A percentile compares a stretch with the other conserved stretches of the same genome.
These are phyloP conservation scores for Hipparchia semele DNA, from an alignment of 2,888 invertebrate genomes.

Conservation along the genomic window DNA sequence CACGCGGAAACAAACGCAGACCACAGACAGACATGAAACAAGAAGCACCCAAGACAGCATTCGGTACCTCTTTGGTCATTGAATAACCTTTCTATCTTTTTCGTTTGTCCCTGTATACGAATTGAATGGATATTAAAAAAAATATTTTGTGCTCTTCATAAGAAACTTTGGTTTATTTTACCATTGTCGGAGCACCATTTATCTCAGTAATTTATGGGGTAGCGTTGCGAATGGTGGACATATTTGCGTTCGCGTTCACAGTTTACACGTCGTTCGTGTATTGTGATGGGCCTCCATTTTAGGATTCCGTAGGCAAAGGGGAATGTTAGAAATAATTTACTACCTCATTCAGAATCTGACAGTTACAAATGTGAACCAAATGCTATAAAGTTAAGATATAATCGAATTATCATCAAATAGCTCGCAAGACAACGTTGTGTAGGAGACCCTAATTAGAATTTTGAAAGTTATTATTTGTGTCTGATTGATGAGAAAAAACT, in stretches of 20 bases:
- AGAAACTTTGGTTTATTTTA: slow-evolving; percentile 76
- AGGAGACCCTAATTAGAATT: background rate
- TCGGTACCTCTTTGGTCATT: too few species aligned
- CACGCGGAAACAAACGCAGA: too few species aligned
- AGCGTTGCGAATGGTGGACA: slow-evolving; percentile 73
- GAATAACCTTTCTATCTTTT: background rate
- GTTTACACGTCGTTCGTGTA: slow-evolving; percentile 49
- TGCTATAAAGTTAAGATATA: background rate
- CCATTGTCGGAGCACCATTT: slow-evolving; percentile 79
- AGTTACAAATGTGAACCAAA: slow-evolving; percentile 12
- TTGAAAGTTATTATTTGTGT: too few species aligned
- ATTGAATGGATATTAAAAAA: slow-evolving; percentile 70
- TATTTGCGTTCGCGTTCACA: slow-evolving; percentile 62
- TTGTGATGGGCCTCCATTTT: slow-evolving; percentile 51
- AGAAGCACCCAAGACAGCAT: too few species aligned
- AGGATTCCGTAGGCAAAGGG: slow-evolving; percentile 19
- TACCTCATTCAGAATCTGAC: slow-evolving; percentile 9
- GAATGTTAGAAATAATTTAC: slow-evolving; percentile 16
- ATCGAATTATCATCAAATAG: background rate
- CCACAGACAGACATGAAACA: too few species aligned
- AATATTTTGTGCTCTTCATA: slow-evolving; percentile 72
- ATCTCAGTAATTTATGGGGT: slow-evolving; percentile 80
- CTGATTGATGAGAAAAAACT: too few species aligned
- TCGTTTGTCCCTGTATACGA: slow-evolving; percentile 1
- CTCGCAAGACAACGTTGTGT: too few species aligned